Evolutionary conservation across 2,113 vertebrate genomes (phyloP), one percentile per base, ranked within the genome.

Genomic region (Pterocles orientalis): DNA sequence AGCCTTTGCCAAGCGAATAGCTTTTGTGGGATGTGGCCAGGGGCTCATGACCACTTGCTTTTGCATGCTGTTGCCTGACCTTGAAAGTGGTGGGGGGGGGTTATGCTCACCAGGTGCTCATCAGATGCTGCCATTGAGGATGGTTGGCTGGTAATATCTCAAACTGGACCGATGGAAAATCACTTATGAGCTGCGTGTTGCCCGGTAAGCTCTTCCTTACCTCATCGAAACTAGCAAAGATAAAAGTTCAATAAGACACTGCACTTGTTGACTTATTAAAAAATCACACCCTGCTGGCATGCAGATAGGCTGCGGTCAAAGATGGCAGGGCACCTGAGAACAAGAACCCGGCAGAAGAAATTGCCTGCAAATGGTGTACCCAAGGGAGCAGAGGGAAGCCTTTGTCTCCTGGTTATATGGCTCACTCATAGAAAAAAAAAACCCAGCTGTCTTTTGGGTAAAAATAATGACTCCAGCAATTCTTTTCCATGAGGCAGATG

Each of bases 41-140:
- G 31, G 9, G 16, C 45, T 78, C 2, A 1, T 26, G 31, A 23
- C 34, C 4, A 0, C 41, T 71, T n/a, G 58, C 26, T 77, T 60
- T 64, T 0, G 0, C 14, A 19, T 0, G 2, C 5, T 0, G 2
- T 19, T 4, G 14, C 24, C 47, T 54, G 54, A 70, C 16, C 29
- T 33, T 2, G 4, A 54, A 83, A 73, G 34, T 3, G 4, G 18
- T 53, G 60, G 51, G n/a, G n/a, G 21, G 43, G 25, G n/a, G 34
- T 36, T 43, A 18, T 0, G 2, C 11, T 61, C n/a, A 24, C 54
- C 60, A 50, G 36, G 10, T 12, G 26, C 58, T 39, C 53, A 39
- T 21, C 26, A 45, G 28, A 25, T 4, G 2, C 12, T 2, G 0
- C 34, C 23, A 11, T 2, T 54, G 58, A 54, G 57, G 39, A 28